Conservation (phyloP, 64 coral and sea anemone species). For the Dendrophyllia cribrosa region DNA sequence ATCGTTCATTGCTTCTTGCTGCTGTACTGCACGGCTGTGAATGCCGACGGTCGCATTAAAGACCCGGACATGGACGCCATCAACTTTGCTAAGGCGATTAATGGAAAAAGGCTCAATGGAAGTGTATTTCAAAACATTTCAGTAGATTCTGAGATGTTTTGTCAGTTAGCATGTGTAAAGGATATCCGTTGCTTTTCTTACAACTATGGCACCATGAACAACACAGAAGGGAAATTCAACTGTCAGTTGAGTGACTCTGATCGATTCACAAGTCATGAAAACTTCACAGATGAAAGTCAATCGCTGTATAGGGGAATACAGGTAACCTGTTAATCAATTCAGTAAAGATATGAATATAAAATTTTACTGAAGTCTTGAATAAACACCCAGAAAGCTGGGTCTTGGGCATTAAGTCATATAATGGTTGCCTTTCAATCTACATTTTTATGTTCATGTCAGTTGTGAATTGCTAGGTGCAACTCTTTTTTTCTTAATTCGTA, state of each 20-base stretch:
- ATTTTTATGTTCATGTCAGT: too few relatives aligned
- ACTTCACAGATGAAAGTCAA: not conserved
- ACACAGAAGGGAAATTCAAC: not conserved
- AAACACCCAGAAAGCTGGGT: too few relatives aligned
- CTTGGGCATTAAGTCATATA: too few relatives aligned
- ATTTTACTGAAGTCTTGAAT: too few relatives aligned
- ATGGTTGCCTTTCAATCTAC: too few relatives aligned
- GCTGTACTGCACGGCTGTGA: too few relatives aligned
- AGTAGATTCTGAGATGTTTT: slow-evolving; percentile 7
- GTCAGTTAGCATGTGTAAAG: slow-evolving; percentile 17
- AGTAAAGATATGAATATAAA: too few relatives aligned
- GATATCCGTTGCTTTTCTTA: slow-evolving; percentile 38
- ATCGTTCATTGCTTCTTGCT: too few relatives aligned
- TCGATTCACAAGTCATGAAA: not conserved
- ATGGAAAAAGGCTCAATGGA: not conserved
- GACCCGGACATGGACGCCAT: not conserved
- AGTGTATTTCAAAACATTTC: not conserved
- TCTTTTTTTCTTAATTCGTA: too few relatives aligned
- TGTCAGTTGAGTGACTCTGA: slow-evolving; percentile 10
- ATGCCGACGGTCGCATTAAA: too few relatives aligned
- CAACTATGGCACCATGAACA: not conserved
- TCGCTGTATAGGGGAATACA: slow-evolving; percentile 31
- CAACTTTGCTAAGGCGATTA: not conserved
- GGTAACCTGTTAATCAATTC: not conserved
- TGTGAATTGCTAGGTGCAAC: too few relatives aligned